phyloP scores from a whole-genome alignment of 2,113 vertebrate species.

The Dolichotis patagonum region DNA sequence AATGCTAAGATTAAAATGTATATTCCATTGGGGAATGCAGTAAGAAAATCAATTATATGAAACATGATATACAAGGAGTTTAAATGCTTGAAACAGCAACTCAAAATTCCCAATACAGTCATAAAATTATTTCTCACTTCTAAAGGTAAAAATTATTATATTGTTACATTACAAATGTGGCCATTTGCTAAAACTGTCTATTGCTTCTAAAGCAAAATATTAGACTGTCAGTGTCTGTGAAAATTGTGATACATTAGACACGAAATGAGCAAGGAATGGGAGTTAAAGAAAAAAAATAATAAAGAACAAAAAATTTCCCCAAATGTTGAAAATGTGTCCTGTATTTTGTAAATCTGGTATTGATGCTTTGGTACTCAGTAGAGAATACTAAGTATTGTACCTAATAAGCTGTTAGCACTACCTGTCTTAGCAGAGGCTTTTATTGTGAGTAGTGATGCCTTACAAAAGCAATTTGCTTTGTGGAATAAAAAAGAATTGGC shows the following conservation, averaged over 20 bases:
- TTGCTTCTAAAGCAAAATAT: constrained; percentile 71
- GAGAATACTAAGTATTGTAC: constrained; percentile 51
- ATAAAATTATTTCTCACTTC: background rate
- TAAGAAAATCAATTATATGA: background rate
- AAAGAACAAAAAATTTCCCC: constrained; percentile 37
- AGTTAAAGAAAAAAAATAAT: constrained; percentile 52
- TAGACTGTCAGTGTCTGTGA: constrained; percentile 71
- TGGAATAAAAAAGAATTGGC: constrained; percentile 84
- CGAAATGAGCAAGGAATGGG: constrained; percentile 1
- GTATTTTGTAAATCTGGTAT: constrained; percentile 68
- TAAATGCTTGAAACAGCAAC: background rate
- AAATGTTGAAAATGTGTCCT: constrained; percentile 72
- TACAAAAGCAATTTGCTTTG: constrained; percentile 85
- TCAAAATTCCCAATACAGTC: background rate
- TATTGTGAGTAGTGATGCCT: constrained; percentile 70
- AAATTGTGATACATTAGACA: constrained; percentile 50
- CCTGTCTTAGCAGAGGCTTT: constrained; percentile 73
- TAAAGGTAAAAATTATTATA: background rate
- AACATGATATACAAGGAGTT: background rate
- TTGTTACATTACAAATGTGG: constrained; percentile 3
- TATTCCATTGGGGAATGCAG: background rate
- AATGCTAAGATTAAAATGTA: background rate
- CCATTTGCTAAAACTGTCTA: constrained; percentile 6
- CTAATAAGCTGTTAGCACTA: constrained; percentile 80
- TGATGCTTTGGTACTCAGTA: constrained; percentile 29